These are phyloP conservation scores for Drosophila lutescens DNA, from an alignment of 2,888 invertebrate species.

Conservation along the genomic window DNA sequence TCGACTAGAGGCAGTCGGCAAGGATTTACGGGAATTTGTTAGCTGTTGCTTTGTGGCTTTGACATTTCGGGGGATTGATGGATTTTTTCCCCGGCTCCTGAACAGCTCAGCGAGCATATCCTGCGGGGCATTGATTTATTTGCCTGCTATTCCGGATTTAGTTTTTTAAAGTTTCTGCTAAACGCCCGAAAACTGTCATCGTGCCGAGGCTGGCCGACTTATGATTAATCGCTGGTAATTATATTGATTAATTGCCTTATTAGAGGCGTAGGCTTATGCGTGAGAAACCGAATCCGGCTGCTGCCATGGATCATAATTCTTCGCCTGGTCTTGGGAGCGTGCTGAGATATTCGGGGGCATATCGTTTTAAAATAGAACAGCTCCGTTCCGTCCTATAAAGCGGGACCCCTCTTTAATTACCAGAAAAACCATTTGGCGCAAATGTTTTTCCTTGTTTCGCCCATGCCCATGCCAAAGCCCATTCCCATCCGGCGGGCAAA, in stretches of 20 bases:
- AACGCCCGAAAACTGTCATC: slow-evolving; percentile 67
- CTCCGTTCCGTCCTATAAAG: slow-evolving; percentile 1
- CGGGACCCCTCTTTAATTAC: slow-evolving; percentile 65
- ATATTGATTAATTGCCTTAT: slow-evolving; percentile 80
- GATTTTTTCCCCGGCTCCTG: slow-evolving; percentile 49
- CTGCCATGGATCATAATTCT: slow-evolving; percentile 63
- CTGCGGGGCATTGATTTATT: slow-evolving; percentile 65
- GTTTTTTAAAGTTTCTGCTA: slow-evolving; percentile 53
- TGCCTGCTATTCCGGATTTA: slow-evolving; percentile 61
- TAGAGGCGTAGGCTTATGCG: slow-evolving; percentile 60
- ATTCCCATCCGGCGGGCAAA: slow-evolving; percentile 49
- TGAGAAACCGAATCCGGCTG: slow-evolving; percentile 53
- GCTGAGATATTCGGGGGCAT: slow-evolving; percentile 48
- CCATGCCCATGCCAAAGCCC: slow-evolving; percentile 12
- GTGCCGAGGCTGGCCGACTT: slow-evolving; percentile 38
- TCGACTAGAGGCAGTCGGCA: slow-evolving; percentile 22
- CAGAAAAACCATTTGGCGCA: slow-evolving; percentile 68
- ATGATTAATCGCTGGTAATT: slow-evolving; percentile 80
- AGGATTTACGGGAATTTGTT: slow-evolving; percentile 67
- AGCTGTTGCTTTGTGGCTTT: slow-evolving; percentile 70
- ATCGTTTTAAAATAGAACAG: slow-evolving; percentile 55
- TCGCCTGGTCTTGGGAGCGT: slow-evolving; percentile 39
- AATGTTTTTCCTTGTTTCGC: slow-evolving; percentile 65
- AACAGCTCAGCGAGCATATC: slow-evolving; percentile 64
- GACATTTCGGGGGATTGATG: slow-evolving; percentile 69